A percentile compares a stretch with the other conserved stretches of the same genome.
These are phyloP conservation scores for Ophiodon elongatus DNA, from an alignment of 2,113 vertebrate species.

Conservation along the genomic window DNA sequence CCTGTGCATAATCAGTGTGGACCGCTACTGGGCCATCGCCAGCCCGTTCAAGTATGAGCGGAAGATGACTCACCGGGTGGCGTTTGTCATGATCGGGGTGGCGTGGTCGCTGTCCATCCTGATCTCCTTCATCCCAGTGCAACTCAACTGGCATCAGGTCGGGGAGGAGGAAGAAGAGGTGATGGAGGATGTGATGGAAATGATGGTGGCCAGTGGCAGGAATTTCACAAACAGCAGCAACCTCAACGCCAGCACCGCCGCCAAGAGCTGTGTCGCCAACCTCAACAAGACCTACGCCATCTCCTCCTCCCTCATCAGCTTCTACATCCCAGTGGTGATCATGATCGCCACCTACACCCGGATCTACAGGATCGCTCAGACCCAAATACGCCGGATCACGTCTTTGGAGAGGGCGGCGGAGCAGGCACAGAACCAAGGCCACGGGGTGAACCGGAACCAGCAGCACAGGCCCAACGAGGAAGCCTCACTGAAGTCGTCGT, in stretches of 20 bases:
- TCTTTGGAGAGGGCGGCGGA: slow-evolving; percentile 86
- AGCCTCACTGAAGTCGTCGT: slow-evolving; percentile 81
- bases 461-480: slow-evolving; percentile 73
- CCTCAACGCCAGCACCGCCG: slow-evolving; percentile 19
- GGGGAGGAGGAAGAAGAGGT: slow-evolving; percentile 59
- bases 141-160: slow-evolving; percentile 87
- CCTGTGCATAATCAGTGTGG: slow-evolving; percentile 89
- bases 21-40: slow-evolving; percentile 89
- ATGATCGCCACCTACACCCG: slow-evolving; percentile 88
- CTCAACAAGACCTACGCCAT: slow-evolving; percentile 87
- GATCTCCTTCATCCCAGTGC: slow-evolving; percentile 88
- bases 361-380: slow-evolving; percentile 88
- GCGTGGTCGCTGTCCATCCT: slow-evolving; percentile 85
- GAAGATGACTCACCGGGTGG: slow-evolving; percentile 85
- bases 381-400: slow-evolving; percentile 87
- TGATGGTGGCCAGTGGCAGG: not conserved
- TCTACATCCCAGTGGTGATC: slow-evolving; percentile 87
- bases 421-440: slow-evolving; percentile 64
- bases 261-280: slow-evolving; percentile 82
- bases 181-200: not conserved
- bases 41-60: slow-evolving; percentile 87
- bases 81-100: slow-evolving; percentile 84
- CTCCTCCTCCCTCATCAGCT: slow-evolving; percentile 85
- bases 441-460: slow-evolving; percentile 43
- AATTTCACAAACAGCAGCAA: slow-evolving; percentile 29